A percentile compares a stretch with the other conserved stretches of the same genome.
Conservation (phyloP, 2,888 invertebrate genomes). For the Xylocampa areola region DNA sequence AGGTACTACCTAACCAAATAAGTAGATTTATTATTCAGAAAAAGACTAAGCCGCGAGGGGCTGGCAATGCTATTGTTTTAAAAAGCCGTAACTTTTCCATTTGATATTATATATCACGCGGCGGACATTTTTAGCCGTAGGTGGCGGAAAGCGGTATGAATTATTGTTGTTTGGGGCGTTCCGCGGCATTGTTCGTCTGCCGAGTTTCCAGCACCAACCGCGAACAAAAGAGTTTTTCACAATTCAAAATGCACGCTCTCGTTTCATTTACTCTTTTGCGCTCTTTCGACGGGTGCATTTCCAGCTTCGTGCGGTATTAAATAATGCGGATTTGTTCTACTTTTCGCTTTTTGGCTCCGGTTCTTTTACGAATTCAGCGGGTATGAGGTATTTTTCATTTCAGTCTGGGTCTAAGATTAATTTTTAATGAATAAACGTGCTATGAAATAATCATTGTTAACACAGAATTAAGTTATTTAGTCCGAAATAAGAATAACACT, state of each 20-base stretch:
- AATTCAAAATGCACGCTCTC: constrained; percentile 88
- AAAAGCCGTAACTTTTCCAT: constrained; percentile 87
- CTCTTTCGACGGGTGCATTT: constrained; percentile 86
- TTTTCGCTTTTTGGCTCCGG: constrained; percentile 75
- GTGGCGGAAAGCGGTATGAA: constrained; percentile 89
- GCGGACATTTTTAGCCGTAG: constrained; percentile 90
- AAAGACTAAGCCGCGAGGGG: constrained; percentile 71
- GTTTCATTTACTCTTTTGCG: constrained; percentile 89
- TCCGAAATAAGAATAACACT: too few species aligned
- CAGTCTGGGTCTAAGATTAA: constrained; percentile 51
- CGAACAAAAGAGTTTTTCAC: constrained; percentile 88
- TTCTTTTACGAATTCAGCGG: constrained; percentile 66
- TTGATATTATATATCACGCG: constrained; percentile 87
- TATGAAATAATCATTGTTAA: constrained; percentile 12
- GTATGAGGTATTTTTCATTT: constrained; percentile 64
- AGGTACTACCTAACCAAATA: constrained; percentile 32
- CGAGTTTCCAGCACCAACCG: constrained; percentile 80
- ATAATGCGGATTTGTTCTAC: constrained; percentile 85
- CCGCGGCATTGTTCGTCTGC: constrained; percentile 84
- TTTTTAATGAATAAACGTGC: constrained; percentile 33
- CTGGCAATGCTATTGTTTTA: constrained; percentile 85
- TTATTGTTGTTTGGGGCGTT: constrained; percentile 89
- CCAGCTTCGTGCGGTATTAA: constrained; percentile 85
- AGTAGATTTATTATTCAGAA: constrained; percentile 77
- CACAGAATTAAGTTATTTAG: background rate